These are phyloP conservation scores for Lymantria monacha DNA, from an alignment of 2,888 invertebrate species.

Conservation along the genomic window DNA sequence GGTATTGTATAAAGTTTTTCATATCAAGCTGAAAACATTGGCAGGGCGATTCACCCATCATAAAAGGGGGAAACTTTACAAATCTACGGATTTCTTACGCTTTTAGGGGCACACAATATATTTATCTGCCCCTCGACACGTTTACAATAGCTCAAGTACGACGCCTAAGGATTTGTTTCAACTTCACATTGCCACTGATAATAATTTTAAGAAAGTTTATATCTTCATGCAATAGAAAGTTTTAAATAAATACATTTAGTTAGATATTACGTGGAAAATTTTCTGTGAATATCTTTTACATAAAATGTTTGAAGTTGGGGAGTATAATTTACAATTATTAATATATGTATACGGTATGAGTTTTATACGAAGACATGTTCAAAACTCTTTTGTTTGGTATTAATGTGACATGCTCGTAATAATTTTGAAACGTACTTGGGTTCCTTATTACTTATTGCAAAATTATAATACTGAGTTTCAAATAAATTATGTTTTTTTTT, in stretches of 20 bases:
- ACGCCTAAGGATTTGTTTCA: slow-evolving; percentile 60
- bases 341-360: background rate
- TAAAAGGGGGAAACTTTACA: slow-evolving; percentile 80
- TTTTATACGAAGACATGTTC: background rate
- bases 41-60: slow-evolving; percentile 69
- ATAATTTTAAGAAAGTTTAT: slow-evolving; percentile 36
- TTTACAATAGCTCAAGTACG: slow-evolving; percentile 68
- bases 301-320: no score
- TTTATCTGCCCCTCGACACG: slow-evolving; percentile 79
- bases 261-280: background rate
- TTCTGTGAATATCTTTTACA: background rate
- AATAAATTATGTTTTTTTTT: no score
- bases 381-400: background rate
- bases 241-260: background rate
- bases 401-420: background rate
- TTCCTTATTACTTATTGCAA: no score
- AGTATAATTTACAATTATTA: no score
- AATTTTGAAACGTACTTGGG: background rate
- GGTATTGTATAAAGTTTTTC: slow-evolving; percentile 63
- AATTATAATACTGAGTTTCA: no score
- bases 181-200: slow-evolving; percentile 59
- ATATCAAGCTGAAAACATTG: slow-evolving; percentile 75
- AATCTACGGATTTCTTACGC: slow-evolving; percentile 79
- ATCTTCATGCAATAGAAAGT: slow-evolving; percentile 18
- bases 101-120: slow-evolving; percentile 77